phyloP scores from a whole-genome alignment of 2,888 invertebrate genomes.

The Electrophaes corylata region DNA sequence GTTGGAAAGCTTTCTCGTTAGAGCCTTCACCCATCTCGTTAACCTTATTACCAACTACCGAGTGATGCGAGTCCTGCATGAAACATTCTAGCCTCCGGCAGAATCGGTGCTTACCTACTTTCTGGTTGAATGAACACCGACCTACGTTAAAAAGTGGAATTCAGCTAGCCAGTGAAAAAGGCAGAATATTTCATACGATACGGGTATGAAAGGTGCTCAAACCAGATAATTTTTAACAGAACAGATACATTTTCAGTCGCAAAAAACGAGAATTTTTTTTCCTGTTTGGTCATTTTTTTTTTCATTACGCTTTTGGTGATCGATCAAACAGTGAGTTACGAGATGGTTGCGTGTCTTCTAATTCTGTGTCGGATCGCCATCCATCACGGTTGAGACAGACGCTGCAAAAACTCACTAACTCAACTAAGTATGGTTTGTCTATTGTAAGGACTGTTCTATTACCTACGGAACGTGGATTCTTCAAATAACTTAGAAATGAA shows the following conservation, averaged over 20 bases:
- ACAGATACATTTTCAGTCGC: neutral
- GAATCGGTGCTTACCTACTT: conserved; percentile 43
- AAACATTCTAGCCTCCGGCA: conserved; percentile 37
- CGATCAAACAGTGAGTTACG: conserved; percentile 32
- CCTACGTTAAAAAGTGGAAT: conserved; percentile 45
- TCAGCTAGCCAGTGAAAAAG: conserved; percentile 26
- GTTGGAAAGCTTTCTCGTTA: conserved; percentile 63
- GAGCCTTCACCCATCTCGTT: conserved; percentile 68
- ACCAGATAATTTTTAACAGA: conserved; percentile 23
- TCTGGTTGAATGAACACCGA: conserved; percentile 44
- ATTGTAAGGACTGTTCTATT: conserved; percentile 14
- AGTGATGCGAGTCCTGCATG: conserved; percentile 55
- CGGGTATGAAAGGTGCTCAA: conserved; percentile 24
- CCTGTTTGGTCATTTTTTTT: neutral
- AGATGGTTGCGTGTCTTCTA: conserved; percentile 32
- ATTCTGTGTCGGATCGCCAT: conserved; percentile 32
- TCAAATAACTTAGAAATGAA: neutral
- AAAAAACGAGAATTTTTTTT: neutral
- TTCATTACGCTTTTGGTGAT: conserved; percentile 13
- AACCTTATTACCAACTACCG: conserved; percentile 65
- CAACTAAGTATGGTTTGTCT: conserved; percentile 21
- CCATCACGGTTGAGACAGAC: conserved; percentile 29
- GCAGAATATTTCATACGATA: conserved; percentile 18
- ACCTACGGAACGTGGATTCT: conserved; percentile 2
- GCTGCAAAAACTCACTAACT: conserved; percentile 26